Evolutionary conservation across 2,113 vertebrate genomes (phyloP), one percentile per base, ranked within the genome.

Genomic region (Pseudorasbora parva): DNA sequence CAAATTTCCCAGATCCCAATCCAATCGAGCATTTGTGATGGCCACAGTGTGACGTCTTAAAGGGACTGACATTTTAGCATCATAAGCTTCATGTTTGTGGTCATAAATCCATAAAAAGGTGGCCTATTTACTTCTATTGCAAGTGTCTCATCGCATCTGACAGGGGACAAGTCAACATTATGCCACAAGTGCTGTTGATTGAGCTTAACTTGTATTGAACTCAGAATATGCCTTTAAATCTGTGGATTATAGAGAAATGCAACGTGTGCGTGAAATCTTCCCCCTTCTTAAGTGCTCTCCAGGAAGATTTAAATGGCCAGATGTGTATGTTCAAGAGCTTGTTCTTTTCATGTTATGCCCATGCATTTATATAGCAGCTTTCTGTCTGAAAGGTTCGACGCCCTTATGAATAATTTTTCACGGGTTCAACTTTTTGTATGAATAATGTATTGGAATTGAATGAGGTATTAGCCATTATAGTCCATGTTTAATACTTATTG

Each of bases 371-470:
- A 69, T 43, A 37, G 9, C 33, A 60, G 83, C 47, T 82, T 41
- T 69, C 8, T 12, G 3, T n/a, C 41, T 43, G 54, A 81, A 87
- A 41, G 33, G 27, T 47, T 72, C 5, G 10, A 21, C 9, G 3
- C 51, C 59, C 25, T 21, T 45, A 62, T 49, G 78, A 80, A 80
- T 66, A 64, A 51, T 80, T 80, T 51, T 80, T 49, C 9, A 21
- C 10, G 8, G 25, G 62, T 78, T 78, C 27, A 56, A 81, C 15
- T 72, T 85, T 33, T 49, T 73, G 72, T 47, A 85, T 87, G 74
- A 82, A 87, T 87, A 84, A 85, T 78, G 74, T 33, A 82, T 69
- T 57, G 73, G 19, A 78, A 66, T 78, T 66, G 47, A 33, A n/a
- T 79, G 33, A 82, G 54, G 76, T 85, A 82, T 74, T 51, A 64